phyloP scores from a whole-genome alignment of 2,797 vertebrate genomes.

The Podarcis lilfordi region DNA sequence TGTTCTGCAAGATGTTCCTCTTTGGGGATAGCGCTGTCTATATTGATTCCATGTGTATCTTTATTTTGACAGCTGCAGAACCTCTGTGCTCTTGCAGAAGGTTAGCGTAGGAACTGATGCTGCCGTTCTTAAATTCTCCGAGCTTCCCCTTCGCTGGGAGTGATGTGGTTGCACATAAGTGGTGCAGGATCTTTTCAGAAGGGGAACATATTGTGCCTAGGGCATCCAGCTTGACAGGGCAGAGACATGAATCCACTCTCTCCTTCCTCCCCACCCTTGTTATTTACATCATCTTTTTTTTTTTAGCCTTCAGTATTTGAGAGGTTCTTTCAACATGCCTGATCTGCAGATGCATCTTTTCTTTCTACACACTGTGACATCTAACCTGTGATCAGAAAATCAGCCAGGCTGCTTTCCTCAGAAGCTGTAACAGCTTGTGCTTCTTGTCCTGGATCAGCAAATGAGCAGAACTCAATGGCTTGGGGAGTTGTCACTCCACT shows the following conservation, averaged over 20 bases:
- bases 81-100: neutral
- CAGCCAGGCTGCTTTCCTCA: slow-evolving; percentile 50
- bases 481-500: neutral
- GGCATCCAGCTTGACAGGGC: neutral
- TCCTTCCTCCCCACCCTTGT: neutral
- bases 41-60: slow-evolving; percentile 12
- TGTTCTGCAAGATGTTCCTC: slow-evolving; percentile 34
- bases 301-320: neutral
- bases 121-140: slow-evolving; percentile 1
- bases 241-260: neutral
- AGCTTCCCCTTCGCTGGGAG: neutral
- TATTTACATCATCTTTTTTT: neutral
- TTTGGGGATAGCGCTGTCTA: neutral
- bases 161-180: neutral
- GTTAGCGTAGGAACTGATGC: neutral
- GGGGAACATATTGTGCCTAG: neutral
- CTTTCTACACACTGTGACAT: neutral
- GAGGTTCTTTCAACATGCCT: neutral
- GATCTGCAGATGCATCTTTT: slow-evolving; percentile 1
- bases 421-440: neutral
- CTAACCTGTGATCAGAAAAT: slow-evolving; percentile 58
- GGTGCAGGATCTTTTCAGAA: slow-evolving; percentile 3
- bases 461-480: slow-evolving; percentile 12
- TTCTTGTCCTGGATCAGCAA: slow-evolving; percentile 42
- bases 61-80: neutral